A percentile compares a stretch with the other conserved stretches of the same genome.
Evolutionary conservation across 2,113 vertebrate species (phyloP).

Genomic region (Fulica atra): DNA sequence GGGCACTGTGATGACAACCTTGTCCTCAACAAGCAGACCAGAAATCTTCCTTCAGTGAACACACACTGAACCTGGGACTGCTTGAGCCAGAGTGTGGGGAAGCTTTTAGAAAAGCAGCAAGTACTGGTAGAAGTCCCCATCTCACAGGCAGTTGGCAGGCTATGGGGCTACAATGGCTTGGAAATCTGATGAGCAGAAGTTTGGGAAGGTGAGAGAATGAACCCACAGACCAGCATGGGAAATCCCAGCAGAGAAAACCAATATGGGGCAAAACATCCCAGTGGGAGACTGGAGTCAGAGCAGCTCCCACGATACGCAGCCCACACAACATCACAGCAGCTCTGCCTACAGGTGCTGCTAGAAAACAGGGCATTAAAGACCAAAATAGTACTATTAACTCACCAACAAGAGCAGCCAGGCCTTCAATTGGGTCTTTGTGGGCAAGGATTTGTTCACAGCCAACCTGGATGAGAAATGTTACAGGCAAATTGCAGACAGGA

Average conservation of each 20-base stretch:
- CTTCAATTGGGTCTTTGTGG: conserved; percentile 71
- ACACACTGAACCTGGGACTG: not conserved
- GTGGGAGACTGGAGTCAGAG: not conserved
- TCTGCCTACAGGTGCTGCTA: not conserved
- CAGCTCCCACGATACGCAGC: not conserved
- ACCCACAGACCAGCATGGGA: not conserved
- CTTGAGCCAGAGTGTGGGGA: not conserved
- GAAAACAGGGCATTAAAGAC: not conserved
- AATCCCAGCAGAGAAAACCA: rapidly evolving
- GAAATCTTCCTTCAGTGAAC: not conserved
- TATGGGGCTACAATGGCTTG: not conserved
- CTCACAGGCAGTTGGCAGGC: not conserved
- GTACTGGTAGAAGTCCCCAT: not conserved
- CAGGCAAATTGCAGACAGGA: not conserved
- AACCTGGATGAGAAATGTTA: conserved; percentile 73
- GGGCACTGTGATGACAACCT: not conserved
- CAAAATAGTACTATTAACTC: not conserved
- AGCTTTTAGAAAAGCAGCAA: not conserved
- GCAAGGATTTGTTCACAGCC: conserved; percentile 82
- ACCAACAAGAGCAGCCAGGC: conserved; percentile 86
- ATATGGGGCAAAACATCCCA: not conserved
- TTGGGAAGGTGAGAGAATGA: not conserved
- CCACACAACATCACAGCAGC: rapidly evolving
- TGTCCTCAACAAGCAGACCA: not conserved
- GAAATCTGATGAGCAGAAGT: not conserved